Evolutionary conservation across 1,140 invertebrate genomes (phyloP).

Genomic region (Drosophila ercepeae): DNA sequence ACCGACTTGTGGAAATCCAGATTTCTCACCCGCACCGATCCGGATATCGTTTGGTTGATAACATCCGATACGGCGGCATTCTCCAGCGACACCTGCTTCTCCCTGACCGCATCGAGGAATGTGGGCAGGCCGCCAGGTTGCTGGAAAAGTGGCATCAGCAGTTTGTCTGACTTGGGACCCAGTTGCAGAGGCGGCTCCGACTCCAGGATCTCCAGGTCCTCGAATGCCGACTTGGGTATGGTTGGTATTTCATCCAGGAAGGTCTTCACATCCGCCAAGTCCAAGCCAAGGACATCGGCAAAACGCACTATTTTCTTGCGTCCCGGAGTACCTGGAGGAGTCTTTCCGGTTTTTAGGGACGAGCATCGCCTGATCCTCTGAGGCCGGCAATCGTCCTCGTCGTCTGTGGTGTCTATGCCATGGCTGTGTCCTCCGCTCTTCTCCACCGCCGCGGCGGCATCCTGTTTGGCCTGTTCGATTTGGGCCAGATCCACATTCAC

Average conservation of each 20-base stretch:
- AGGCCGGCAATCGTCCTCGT: constrained; percentile 85
- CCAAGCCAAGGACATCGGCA: constrained; percentile 96
- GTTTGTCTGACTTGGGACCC: constrained; percentile 85
- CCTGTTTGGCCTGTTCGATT: constrained; percentile 52
- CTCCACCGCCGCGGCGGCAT: constrained; percentile 15
- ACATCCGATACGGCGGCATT: constrained; percentile 90
- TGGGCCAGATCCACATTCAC: constrained; percentile 50
- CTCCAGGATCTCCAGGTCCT: constrained; percentile 86
- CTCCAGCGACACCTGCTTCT: constrained; percentile 92
- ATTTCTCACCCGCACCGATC: constrained; percentile 94
- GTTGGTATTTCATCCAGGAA: constrained; percentile 95
- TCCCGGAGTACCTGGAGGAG: constrained; percentile 93
- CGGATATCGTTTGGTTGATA: constrained; percentile 90
- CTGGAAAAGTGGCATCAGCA: constrained; percentile 91
- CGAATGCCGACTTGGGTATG: constrained; percentile 93
- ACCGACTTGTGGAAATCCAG: constrained; percentile 96
- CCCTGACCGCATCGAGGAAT: constrained; percentile 91
- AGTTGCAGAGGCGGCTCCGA: constrained; percentile 83
- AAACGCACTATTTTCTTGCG: constrained; percentile 97
- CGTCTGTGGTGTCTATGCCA: constrained; percentile 71
- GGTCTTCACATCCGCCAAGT: constrained; percentile 95
- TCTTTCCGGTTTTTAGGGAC: constrained; percentile 95
- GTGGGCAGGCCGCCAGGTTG: constrained; percentile 90
- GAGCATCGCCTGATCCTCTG: constrained; percentile 91
- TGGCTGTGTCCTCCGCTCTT: constrained; percentile 43